A percentile compares a stretch with the other conserved stretches of the same genome.
phyloP scores from a whole-genome alignment of 2,797 vertebrate species.

The Odontamblyopus lacepedii region DNA sequence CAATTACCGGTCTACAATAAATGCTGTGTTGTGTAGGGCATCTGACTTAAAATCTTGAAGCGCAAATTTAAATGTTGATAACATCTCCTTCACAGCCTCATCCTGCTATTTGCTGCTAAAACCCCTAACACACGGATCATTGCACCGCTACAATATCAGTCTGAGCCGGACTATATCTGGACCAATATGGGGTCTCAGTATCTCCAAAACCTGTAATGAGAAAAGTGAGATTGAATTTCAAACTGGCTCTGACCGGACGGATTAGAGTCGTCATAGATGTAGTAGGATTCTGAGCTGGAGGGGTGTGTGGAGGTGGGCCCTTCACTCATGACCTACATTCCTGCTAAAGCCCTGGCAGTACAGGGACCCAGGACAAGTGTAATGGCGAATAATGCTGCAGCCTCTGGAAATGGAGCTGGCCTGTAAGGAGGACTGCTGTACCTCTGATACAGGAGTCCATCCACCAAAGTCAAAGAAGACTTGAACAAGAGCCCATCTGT shows the following conservation, averaged over 20 bases:
- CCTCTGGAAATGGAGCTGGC: constrained; percentile 48
- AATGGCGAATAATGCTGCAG: constrained; percentile 52
- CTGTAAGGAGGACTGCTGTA: constrained; percentile 42
- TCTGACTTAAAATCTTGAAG: not conserved
- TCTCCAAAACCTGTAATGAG: constrained; percentile 78
- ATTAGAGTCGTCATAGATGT: constrained; percentile 74
- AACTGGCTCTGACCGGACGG: constrained; percentile 76
- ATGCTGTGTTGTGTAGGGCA: not conserved
- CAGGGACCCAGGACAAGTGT: constrained; percentile 52
- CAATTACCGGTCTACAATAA: no score
- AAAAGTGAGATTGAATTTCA: constrained; percentile 81
- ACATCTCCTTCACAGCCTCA: not conserved
- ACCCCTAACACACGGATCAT: constrained; percentile 61
- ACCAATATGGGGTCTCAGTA: constrained; percentile 76
- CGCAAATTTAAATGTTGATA: not conserved
- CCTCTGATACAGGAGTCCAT: constrained; percentile 25
- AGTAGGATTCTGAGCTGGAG: constrained; percentile 62
- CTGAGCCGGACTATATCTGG: constrained; percentile 73
- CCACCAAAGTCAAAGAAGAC: constrained; percentile 20
- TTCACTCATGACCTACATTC: constrained; percentile 76
- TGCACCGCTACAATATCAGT: constrained; percentile 69
- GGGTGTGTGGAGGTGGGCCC: constrained; percentile 48
- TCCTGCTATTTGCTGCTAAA: constrained; percentile 47
- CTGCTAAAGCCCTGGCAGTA: constrained; percentile 60
- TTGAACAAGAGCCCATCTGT: not conserved